Evolutionary conservation across 2,113 vertebrate genomes (phyloP).

Genomic region (Lonchura striata): DNA sequence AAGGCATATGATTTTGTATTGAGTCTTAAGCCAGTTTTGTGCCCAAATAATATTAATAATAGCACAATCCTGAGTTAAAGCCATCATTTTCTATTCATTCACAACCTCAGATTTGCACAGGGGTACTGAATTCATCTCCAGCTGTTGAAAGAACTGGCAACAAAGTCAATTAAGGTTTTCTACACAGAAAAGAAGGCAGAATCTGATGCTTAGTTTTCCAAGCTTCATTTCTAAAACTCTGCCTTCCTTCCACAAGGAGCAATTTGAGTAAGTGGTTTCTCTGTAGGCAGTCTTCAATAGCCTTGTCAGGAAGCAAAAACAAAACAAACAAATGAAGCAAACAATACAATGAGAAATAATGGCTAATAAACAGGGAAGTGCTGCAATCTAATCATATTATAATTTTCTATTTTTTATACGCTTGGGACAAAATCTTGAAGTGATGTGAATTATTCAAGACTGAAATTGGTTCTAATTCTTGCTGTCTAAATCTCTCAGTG

Average conservation of each 20-base stretch:
- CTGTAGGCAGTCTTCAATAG: constrained; percentile 9
- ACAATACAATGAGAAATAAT: constrained; percentile 30
- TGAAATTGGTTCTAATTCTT: constrained; percentile 25
- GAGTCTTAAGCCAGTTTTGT: neutral
- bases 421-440: neutral
- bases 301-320: constrained; percentile 30
- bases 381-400: constrained; percentile 27
- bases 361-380: constrained; percentile 1
- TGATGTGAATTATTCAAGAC: neutral
- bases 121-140: neutral
- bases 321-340: constrained; percentile 35
- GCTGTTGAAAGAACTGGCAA: neutral
- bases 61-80: neutral
- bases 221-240: neutral
- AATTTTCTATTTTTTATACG: constrained; percentile 9
- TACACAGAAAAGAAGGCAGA: neutral
- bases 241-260: neutral
- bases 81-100: neutral
- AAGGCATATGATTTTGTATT: neutral
- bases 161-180: neutral
- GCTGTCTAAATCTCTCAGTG: neutral
- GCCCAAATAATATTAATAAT: neutral
- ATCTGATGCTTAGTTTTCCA: neutral
- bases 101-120: neutral
- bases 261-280: constrained; percentile 46